phyloP scores from a whole-genome alignment of 2,113 vertebrate species.

The Tragelaphus scriptus region DNA sequence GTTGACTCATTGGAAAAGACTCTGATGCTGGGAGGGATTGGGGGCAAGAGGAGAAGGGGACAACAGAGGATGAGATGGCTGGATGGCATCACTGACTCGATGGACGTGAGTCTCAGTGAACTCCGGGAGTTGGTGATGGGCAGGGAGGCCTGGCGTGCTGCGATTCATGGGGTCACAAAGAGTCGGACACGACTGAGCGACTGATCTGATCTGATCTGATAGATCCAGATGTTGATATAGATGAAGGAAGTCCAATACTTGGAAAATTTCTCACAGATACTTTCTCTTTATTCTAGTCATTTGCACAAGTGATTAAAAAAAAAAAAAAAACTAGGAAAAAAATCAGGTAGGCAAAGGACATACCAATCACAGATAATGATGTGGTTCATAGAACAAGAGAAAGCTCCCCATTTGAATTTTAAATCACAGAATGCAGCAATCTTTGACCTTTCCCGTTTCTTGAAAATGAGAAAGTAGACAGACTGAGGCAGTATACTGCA shows the following conservation, averaged over 20 bases:
- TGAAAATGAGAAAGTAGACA: conserved; percentile 56
- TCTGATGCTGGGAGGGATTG: too few relatives aligned
- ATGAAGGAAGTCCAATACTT: neutral
- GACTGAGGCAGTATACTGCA: conserved; percentile 26
- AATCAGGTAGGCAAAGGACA: conserved; percentile 12
- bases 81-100: too few relatives aligned
- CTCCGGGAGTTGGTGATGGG: too few relatives aligned
- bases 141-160: too few relatives aligned
- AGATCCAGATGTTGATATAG: neutral
- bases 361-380: conserved; percentile 10
- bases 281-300: conserved; percentile 40
- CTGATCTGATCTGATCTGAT: neutral
- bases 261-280: neutral
- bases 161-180: too few relatives aligned
- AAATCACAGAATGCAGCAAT: conserved; percentile 41
- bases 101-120: too few relatives aligned
- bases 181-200: too few relatives aligned
- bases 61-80: too few relatives aligned
- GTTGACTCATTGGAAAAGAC: too few relatives aligned
- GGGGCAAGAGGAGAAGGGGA: too few relatives aligned
- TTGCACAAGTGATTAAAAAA: neutral
- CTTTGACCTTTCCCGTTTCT: conserved; percentile 57
- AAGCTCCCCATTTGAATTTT: conserved; percentile 56
- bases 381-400: neutral
- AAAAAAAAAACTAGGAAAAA: neutral